Evolutionary conservation across 1,140 invertebrate species (phyloP).

Genomic region (Leguminivora glycinivorella): DNA sequence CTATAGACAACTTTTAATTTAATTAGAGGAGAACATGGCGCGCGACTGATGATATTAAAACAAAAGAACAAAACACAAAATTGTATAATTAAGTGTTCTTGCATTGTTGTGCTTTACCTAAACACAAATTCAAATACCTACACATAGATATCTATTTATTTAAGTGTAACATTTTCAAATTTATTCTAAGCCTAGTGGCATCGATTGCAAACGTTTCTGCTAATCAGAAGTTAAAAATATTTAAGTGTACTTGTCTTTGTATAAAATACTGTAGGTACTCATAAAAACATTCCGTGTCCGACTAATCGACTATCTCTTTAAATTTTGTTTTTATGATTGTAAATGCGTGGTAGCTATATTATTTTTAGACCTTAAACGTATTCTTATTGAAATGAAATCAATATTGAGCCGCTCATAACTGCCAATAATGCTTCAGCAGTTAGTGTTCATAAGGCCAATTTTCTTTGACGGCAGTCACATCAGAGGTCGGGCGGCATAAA

Average conservation of each 20-base stretch:
- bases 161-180: too few species aligned
- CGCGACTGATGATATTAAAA: neutral
- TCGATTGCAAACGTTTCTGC: too few species aligned
- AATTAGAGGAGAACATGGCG: constrained; percentile 3
- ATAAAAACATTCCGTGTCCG: neutral
- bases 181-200: too few species aligned
- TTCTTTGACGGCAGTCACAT: constrained; percentile 40
- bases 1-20: neutral
- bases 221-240: too few species aligned
- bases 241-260: too few species aligned
- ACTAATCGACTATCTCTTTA: neutral
- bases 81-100: neutral
- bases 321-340: neutral
- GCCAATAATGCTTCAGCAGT: neutral
- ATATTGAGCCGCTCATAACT: neutral
- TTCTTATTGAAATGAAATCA: neutral
- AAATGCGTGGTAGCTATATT: neutral
- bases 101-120: too few species aligned
- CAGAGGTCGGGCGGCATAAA: constrained; percentile 23
- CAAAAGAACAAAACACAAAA: neutral
- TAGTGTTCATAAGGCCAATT: constrained; percentile 12
- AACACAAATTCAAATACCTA: too few species aligned
- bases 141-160: too few species aligned
- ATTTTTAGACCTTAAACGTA: neutral
- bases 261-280: too few species aligned